A percentile compares a stretch with the other conserved stretches of the same genome.
Conservation (phyloP, 2,888 invertebrate genomes). For the Gisinianus flammeolus region DNA sequence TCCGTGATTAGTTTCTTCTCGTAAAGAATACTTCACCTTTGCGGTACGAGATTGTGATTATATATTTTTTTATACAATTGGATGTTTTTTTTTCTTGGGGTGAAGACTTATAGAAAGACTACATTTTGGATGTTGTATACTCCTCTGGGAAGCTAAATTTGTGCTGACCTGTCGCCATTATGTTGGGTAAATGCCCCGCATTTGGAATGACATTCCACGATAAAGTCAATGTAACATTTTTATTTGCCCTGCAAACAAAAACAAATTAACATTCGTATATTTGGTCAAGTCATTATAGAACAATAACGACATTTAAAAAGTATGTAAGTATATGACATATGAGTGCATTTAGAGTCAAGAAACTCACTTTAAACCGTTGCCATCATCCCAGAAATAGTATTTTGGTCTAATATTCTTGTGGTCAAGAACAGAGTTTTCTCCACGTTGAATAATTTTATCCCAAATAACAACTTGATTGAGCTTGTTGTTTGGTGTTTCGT, state of each 20-base stretch:
- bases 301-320: conserved; percentile 13
- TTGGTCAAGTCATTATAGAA: no score
- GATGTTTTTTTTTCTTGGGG: not conserved
- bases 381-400: conserved; percentile 99
- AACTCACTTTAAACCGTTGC: conserved; percentile 88
- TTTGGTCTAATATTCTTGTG: conserved; percentile 95
- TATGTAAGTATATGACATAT: no score
- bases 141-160: conserved; percentile 88
- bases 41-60: not conserved
- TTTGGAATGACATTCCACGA: conserved; percentile 99
- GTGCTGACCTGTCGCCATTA: conserved; percentile 81
- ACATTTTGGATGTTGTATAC: conserved; percentile 75
- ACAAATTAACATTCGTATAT: no score
- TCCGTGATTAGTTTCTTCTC: conserved; percentile 15
- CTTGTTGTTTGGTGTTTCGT: conserved; percentile 83
- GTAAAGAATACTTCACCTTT: conserved; percentile 22
- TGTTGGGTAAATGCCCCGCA: conserved; percentile 90
- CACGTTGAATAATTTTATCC: conserved; percentile 96
- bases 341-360: not conserved
- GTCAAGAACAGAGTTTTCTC: conserved; percentile 90
- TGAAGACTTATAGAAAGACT: conserved; percentile 45
- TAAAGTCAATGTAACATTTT: conserved; percentile 91
- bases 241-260: conserved; percentile 76
- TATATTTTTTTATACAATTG: not conserved
- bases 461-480: conserved; percentile 94